Evolutionary conservation across 35 echinoderm and acorn worm genomes (phyloP).

Genomic region (Apostichopus parvimensis): DNA sequence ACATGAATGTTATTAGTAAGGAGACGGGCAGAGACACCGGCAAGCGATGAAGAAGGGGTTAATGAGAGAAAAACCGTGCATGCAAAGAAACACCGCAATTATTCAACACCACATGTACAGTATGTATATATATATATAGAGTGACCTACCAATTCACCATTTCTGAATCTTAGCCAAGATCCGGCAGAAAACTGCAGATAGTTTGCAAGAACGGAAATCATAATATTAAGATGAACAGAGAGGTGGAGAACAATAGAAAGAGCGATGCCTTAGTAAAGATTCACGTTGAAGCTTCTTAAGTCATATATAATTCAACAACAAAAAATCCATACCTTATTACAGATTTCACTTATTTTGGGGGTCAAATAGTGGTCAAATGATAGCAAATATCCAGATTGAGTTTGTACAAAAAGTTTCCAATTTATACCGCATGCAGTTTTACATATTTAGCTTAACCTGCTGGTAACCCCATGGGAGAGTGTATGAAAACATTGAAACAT

Average conservation of each 20-base stretch:
- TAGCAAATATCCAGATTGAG: too few species aligned
- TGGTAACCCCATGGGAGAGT: too few species aligned
- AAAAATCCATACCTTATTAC: too few species aligned
- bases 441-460: too few species aligned
- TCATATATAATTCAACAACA: too few species aligned
- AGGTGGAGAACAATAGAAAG: neutral
- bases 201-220: constrained; percentile 39
- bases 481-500: too few species aligned
- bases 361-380: too few species aligned
- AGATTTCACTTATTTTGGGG: too few species aligned
- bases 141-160: constrained; percentile 27
- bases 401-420: too few species aligned
- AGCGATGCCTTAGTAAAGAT: too few species aligned
- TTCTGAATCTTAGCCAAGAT: constrained; percentile 13
- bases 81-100: neutral
- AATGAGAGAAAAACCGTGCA: neutral
- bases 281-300: too few species aligned
- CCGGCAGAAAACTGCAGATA: constrained; percentile 19
- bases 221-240: neutral
- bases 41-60: neutral
- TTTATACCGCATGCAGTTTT: too few species aligned
- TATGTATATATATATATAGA: neutral
- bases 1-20: neutral
- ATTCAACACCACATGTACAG: neutral
- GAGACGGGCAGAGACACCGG: neutral